Percentiles rank a stretch among this genome's conserved stretches.
phyloP scores from a whole-genome alignment of 2,113 vertebrate species.

The Gadus macrocephalus region DNA sequence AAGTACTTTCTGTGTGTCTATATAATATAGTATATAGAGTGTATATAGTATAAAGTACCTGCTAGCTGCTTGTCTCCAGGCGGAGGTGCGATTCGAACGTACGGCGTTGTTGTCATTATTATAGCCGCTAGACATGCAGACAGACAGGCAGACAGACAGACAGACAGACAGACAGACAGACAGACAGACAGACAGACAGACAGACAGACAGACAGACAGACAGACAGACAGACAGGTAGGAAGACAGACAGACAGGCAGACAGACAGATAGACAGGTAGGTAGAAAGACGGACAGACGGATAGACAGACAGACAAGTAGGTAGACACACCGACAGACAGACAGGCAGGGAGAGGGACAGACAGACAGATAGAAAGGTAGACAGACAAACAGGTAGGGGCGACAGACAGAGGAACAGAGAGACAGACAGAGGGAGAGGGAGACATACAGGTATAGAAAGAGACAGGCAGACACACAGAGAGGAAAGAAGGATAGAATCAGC shows the following conservation, averaged over 20 bases:
- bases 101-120: conserved; percentile 99
- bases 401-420: too few species aligned
- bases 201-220: conserved; percentile 28
- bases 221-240: not conserved
- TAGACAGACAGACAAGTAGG: too few species aligned
- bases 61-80: conserved; percentile 95
- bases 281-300: too few species aligned
- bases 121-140: conserved; percentile 96
- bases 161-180: conserved; percentile 73
- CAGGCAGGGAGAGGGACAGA: too few species aligned
- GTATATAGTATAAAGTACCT: conserved; percentile 81
- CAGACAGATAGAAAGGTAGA: not conserved
- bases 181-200: conserved; percentile 51
- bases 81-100: conserved; percentile 90
- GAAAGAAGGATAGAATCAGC: not conserved
- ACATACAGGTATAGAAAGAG: too few species aligned
- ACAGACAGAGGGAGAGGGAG: not conserved
- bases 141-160: conserved; percentile 75
- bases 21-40: conserved; percentile 9
- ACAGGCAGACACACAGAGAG: not conserved
- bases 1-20: conserved; percentile 10
- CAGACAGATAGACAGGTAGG: conserved; percentile 20
- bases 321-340: too few species aligned
- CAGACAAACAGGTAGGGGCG: conserved; percentile 19
- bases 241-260: conserved; percentile 20